phyloP scores from a whole-genome alignment of 2,113 vertebrate genomes.

The Myotis davidii region DNA sequence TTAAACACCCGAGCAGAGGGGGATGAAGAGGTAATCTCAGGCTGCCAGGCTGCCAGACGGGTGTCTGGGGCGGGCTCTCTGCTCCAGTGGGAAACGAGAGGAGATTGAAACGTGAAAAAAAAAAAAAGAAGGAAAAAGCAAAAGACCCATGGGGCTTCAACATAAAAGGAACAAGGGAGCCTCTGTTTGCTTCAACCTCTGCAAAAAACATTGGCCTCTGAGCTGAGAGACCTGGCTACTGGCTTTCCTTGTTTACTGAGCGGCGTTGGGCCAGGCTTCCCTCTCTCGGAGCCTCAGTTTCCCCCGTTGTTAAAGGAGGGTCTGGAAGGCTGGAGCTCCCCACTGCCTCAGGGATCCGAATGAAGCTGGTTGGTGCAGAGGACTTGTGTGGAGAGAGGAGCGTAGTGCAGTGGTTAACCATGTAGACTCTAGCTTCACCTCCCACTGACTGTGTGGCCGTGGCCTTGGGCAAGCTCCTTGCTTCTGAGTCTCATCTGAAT shows the following conservation, averaged over 20 bases:
- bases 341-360: neutral
- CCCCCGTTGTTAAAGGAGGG: neutral
- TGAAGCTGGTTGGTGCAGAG: neutral
- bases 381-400: neutral
- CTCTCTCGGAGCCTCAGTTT: slow-evolving; percentile 55
- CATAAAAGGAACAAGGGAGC: slow-evolving; percentile 63
- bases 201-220: slow-evolving; percentile 47
- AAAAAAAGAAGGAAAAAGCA: neutral
- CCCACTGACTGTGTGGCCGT: neutral
- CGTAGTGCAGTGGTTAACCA: neutral
- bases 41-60: slow-evolving; percentile 56
- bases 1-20: slow-evolving; percentile 64
- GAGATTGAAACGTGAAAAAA: neutral
- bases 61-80: slow-evolving; percentile 18
- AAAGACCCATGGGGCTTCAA: neutral
- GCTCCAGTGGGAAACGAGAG: slow-evolving; percentile 15
- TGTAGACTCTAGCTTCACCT: neutral
- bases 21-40: slow-evolving; percentile 64
- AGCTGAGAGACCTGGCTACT: neutral
- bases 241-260: slow-evolving; percentile 23
- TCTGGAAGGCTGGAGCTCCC: neutral
- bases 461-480: neutral
- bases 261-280: neutral
- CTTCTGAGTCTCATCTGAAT: neutral
- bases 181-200: slow-evolving; percentile 59